Base-by-base conservation (phyloP, 2,113 vertebrate species). In the Shinisaurus crocodilurus region DNA sequence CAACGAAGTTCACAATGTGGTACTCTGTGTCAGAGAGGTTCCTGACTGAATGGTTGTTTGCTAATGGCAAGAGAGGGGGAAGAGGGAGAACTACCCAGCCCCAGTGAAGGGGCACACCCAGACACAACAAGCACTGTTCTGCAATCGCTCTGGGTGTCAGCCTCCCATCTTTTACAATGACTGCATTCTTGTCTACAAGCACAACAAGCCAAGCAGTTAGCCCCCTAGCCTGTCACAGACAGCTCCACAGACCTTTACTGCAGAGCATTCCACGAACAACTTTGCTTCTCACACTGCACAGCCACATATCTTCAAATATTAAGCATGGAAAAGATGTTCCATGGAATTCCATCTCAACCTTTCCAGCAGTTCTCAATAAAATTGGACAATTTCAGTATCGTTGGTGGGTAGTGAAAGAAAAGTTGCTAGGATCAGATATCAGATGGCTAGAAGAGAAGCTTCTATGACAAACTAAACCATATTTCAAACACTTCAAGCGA, bases 111-210 rank as follows among this genome's bases (percentile, higher is more conserved):
- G 89, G 90, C 94, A 94, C 20, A 95, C 96, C 96, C 97, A 95
- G 90, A 6, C 96, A 97, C 94, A 96, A 94, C 92, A 1, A 90
- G 95, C 84, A 94, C 96, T 97, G 96, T 96, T 96, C 94, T 90
- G 2, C 85, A 92, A 65, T 48, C 82, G 23, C 23, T 87, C 87
- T 76, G 88, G 88, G 91, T 93, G 92, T 94, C 93, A 83, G 85
- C 92, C 91, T 85, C 15, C 3, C 65, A 54, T 93, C 45, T 89
- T 87, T 85, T 48, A 97, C 96, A 98, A 95, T 88, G 94, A 63
- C 20, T 67, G 92, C 87, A 96, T 97, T 96, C 92, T 95, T 96
- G 94, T 96, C 77, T 89, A 40, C 57, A 89, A 88, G 37, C 50
- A 88, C 94, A 92, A 94, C 94, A 97, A 95, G 89, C 93, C 88